A percentile compares a stretch with the other conserved stretches of the same genome.
Evolutionary conservation across 2,888 invertebrate genomes (phyloP).

Genomic region (Tolmerus cingulatus): DNA sequence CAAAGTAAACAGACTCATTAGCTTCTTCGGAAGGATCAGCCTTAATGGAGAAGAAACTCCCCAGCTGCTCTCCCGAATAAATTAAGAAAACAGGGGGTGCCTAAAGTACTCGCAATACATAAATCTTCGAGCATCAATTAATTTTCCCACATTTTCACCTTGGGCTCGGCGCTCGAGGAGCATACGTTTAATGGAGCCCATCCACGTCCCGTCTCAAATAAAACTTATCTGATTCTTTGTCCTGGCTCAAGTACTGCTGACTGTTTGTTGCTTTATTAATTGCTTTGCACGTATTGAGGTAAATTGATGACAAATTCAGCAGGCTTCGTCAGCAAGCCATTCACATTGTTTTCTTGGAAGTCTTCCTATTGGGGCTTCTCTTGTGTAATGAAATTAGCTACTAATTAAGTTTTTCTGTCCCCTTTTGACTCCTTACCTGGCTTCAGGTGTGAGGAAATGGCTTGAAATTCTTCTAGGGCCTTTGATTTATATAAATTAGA

Average conservation of each 20-base stretch:
- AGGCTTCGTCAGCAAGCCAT: conserved; percentile 1
- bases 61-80: background rate
- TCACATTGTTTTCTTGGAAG: conserved; percentile 10
- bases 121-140: conserved; percentile 13
- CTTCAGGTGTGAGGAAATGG: background rate
- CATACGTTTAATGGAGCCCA: background rate
- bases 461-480: background rate
- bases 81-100: background rate
- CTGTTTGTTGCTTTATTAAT: conserved; percentile 12
- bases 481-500: background rate
- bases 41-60: background rate
- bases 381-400: conserved; percentile 1
- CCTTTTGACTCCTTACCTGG: background rate
- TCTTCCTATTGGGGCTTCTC: background rate
- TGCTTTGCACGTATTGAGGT: conserved; percentile 11
- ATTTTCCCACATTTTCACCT: background rate
- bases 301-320: conserved; percentile 3
- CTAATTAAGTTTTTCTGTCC: background rate
- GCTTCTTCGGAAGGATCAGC: background rate
- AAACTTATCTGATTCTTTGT: conserved; percentile 4
- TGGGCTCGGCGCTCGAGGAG: background rate
- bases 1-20: background rate
- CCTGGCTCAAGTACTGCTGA: background rate
- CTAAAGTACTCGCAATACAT: conserved; percentile 4
- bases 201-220: background rate